Base-by-base conservation (phyloP, 2,113 vertebrate genomes). In the Brachypteracias leptosomus region DNA sequence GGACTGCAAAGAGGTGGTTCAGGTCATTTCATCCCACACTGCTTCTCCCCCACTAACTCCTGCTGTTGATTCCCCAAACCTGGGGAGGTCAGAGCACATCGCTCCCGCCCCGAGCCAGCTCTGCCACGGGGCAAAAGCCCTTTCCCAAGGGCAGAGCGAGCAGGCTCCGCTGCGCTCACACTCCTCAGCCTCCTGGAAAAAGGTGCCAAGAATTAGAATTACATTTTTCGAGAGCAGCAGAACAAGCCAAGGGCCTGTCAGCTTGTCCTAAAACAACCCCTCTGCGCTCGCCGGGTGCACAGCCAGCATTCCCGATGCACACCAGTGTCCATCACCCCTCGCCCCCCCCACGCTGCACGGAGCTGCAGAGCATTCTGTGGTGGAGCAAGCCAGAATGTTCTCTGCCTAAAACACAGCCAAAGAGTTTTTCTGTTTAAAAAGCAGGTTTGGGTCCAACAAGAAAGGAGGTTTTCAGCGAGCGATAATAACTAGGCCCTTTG, bases 221-320 rank as follows among this genome's bases (percentile, higher is more conserved):
- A 42, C 75, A 83, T 93, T 95, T 97, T 92, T 96, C 52, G 61
- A 93, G 88, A 94, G 95, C 88, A 36, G 72, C 72, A 63, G 96
- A 96, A 92, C 85, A 57, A 97, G 96, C 95, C 93, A 97, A 96
- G 72, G 91, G 82, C 88, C 92, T 94, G 92, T 94, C 95, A 95
- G 95, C 93, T 44, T 96, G 93, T 96, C 96, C 96, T 96, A 90
- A 92, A 96, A 95, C 90, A 94, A 97, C 96, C 95, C 63, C 95
- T 89, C n/a, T 74, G n/a, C 0, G 62, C 92, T 86, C 3, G 22
- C 33, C 0, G 42, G 92, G 88, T 6, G 2, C 8, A 2, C 91
- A 93, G 94, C 95, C 95, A 95, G 95, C 82, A 71, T 88, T 95
- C 85, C 95, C 83, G 88, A 93, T 13, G 20, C 93, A 65, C 89